A percentile compares a stretch with the other conserved stretches of the same genome.
phyloP scores from a whole-genome alignment of 2,113 vertebrate genomes.

The Paradoxurus hermaphroditus region DNA sequence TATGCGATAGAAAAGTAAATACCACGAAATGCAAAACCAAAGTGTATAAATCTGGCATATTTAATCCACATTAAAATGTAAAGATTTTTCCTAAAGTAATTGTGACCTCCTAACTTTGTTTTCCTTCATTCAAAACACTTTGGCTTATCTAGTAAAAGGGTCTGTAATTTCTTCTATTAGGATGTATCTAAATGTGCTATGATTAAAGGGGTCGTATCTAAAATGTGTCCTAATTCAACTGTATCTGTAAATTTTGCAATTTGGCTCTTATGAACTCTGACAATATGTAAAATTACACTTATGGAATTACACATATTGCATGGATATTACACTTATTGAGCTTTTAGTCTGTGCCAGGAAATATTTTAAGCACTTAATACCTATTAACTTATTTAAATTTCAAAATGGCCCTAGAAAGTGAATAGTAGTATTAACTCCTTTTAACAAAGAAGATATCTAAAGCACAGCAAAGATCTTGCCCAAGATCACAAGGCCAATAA shows the following conservation, averaged over 20 bases:
- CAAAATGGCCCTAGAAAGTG: neutral
- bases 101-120: neutral
- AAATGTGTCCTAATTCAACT: neutral
- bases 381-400: constrained; percentile 47
- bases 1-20: neutral
- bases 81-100: neutral
- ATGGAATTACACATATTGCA: neutral
- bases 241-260: constrained; percentile 28
- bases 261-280: constrained; percentile 20
- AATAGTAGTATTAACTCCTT: neutral
- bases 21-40: neutral
- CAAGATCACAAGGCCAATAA: neutral
- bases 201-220: neutral
- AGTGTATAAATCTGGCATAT: neutral
- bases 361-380: constrained; percentile 21
- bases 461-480: neutral
- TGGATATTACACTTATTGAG: neutral
- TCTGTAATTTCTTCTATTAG: neutral
- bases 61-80: neutral
- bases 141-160: neutral
- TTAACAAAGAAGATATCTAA: constrained; percentile 8
- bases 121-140: neutral
- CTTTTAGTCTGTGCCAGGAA: constrained; percentile 6
- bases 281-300: neutral
- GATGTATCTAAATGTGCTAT: neutral